A percentile compares a stretch with the other conserved stretches of the same genome.
phyloP scores from a whole-genome alignment of 2,797 vertebrate species.

The Salmo trutta region DNA sequence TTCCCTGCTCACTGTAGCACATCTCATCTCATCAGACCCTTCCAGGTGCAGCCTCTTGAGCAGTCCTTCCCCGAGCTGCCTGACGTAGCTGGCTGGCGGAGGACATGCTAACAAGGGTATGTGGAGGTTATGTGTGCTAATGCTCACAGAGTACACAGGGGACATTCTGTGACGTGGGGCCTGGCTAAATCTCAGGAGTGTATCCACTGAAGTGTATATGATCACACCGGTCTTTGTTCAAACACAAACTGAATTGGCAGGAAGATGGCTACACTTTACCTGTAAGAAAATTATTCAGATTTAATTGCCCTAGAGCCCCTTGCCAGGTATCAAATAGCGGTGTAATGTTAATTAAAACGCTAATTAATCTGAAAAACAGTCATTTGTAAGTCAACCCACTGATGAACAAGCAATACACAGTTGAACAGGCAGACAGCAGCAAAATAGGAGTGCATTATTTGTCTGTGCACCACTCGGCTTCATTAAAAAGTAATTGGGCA shows the following conservation, averaged over 20 bases:
- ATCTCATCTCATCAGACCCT: conserved; percentile 71
- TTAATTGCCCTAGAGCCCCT: neutral
- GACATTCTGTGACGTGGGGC: conserved; percentile 38
- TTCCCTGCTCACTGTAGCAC: conserved; percentile 75
- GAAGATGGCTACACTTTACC: neutral
- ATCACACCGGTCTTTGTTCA: conserved; percentile 1
- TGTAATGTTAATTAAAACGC: conserved; percentile 1
- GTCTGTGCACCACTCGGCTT: conserved; percentile 72
- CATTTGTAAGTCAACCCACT: conserved; percentile 82
- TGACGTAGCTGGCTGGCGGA: conserved; percentile 47
- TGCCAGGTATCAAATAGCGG: neutral
- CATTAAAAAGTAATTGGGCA: conserved; percentile 84
- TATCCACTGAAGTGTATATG: conserved; percentile 17
- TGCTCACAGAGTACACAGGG: conserved; percentile 30
- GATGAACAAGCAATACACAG: conserved; percentile 72
- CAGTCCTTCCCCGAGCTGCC: conserved; percentile 32
- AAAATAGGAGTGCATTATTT: conserved; percentile 72
- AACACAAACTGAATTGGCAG: neutral
- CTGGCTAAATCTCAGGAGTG: conserved; percentile 25
- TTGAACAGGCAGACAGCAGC: conserved; percentile 76
- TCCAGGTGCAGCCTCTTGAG: conserved; percentile 64
- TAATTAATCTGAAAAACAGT: conserved; percentile 63
- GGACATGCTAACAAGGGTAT: conserved; percentile 74
- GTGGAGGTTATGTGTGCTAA: conserved; percentile 45
- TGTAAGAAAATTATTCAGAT: neutral